These are phyloP conservation scores for Triops longicaudatus DNA, from an alignment of 1,140 invertebrate genomes.

Conservation along the genomic window DNA sequence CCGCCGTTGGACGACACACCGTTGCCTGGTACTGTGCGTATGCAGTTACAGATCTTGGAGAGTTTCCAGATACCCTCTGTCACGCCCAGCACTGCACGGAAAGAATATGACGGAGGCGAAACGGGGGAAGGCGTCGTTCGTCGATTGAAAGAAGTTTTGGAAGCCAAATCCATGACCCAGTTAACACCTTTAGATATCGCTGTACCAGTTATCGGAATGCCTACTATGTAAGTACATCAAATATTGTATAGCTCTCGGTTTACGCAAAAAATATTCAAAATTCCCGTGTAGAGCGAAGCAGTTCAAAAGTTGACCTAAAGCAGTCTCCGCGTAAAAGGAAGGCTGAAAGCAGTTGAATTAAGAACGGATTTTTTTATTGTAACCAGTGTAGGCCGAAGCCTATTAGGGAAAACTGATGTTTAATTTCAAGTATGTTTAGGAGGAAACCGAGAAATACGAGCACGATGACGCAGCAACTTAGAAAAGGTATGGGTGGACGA, in stretches of 20 bases:
- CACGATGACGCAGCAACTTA: not conserved
- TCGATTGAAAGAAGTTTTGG: conserved; percentile 75
- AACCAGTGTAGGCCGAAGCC: too few relatives aligned
- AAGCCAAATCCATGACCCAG: conserved; percentile 56
- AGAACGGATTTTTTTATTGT: too few relatives aligned
- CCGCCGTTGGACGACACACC: conserved; percentile 42
- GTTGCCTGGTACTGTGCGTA: conserved; percentile 49
- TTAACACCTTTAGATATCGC: conserved; percentile 31
- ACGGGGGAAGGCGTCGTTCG: conserved; percentile 51
- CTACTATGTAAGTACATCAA: not conserved
- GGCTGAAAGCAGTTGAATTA: too few relatives aligned
- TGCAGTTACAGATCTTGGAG: conserved; percentile 51
- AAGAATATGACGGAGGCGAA: conserved; percentile 27
- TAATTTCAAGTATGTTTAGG: too few relatives aligned
- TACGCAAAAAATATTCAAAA: too few relatives aligned
- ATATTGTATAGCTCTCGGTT: too few relatives aligned
- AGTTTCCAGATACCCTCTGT: conserved; percentile 37
- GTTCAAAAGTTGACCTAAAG: too few relatives aligned
- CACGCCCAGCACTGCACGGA: conserved; percentile 29
- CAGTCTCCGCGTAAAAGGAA: too few relatives aligned
- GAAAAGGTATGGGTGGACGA: not conserved
- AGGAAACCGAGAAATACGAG: not conserved
- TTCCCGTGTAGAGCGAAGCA: too few relatives aligned
- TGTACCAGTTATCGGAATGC: conserved; percentile 34
- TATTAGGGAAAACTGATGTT: too few relatives aligned